Evolutionary conservation across 2,888 invertebrate species (phyloP), one percentile per base, ranked within the genome.

Genomic region (Scaeva pyrastri): DNA sequence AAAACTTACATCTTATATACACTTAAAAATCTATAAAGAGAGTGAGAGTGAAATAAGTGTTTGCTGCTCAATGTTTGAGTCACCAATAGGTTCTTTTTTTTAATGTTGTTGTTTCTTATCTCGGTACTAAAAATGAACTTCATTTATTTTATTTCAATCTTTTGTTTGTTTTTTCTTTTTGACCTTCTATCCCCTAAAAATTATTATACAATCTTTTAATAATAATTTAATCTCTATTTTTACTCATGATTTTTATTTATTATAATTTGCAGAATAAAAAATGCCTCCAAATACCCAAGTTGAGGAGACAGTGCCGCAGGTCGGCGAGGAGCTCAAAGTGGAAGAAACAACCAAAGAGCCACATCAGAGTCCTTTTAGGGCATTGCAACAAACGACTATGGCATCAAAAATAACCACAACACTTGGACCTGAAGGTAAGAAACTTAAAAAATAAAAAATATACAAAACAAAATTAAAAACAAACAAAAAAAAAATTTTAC

Each of bases 231-330:
- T 31, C 31, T 2, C 31, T 31, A 31, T 31, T 31, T 31, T 31
- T 26, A 48, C 5, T 50, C 41, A 11, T 36, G 21, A 41, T 19
- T 36, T 19, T 68, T 19, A 0, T 23, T 36, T 39, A 0, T n/a
- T 56, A 26, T 55, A 10, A 11, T 14, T 85, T 85, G 55, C 16
- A 85, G 85, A 81, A 60, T 85, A 85, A 90, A 88, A 89, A 88
- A 91, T 91, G 91, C 90, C 91, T 89, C 91, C 91, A 91, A 91
- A 91, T 87, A 88, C 89, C 87, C 90, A 90, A 89, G 81, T 89
- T 86, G 91, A 91, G 58, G 91, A 90, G 79, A 85, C 89, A 70
- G 89, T 88, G 89, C 89, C 90, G 87, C 72, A 90, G 75, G 91
- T 90, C 82, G 68, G 90, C 87, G 90, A 88, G 79, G 89, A 90